Evolutionary conservation across 2,113 vertebrate species (phyloP).

Genomic region (Willisornis vidua): DNA sequence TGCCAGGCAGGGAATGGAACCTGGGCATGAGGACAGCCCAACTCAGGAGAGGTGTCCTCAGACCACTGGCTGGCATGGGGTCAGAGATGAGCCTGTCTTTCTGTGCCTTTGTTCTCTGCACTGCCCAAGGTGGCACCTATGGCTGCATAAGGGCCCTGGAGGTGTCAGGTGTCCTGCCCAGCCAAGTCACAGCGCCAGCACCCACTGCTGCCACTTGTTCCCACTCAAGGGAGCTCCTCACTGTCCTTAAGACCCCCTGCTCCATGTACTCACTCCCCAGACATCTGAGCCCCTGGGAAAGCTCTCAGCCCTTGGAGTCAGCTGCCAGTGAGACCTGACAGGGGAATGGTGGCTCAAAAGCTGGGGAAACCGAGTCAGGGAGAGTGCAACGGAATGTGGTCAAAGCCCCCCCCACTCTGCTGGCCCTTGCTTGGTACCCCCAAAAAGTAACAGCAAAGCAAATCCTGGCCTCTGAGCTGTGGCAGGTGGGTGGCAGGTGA

Average conservation of each 20-base stretch:
- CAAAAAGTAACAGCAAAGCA: not conserved
- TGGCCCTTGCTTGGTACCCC: not conserved
- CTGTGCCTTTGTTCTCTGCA: not conserved
- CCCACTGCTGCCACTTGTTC: not conserved
- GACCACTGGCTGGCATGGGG: fast-evolving
- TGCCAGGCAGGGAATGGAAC: not conserved
- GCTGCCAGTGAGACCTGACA: not conserved
- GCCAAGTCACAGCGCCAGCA: not conserved
- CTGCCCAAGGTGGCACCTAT: not conserved
- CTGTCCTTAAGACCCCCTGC: not conserved
- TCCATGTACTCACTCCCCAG: fast-evolving
- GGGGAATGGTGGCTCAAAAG: fast-evolving
- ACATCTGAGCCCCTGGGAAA: not conserved
- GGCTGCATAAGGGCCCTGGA: not conserved
- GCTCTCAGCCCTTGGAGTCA: not conserved
- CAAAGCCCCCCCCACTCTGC: not conserved
- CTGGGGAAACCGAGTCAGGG: fast-evolving
- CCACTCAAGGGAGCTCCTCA: fast-evolving
- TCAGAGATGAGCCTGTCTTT: not conserved
- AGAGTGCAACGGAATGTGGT: not conserved
- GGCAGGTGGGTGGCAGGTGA: not conserved
- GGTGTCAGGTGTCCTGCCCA: not conserved
- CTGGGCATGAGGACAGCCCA: not conserved
- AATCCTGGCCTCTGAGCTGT: not conserved
- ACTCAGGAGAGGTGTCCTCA: not conserved